Percentiles rank a stretch among this genome's conserved stretches.
These are phyloP conservation scores for Paradisaea rubra DNA, from an alignment of 2,113 vertebrate species.

Conservation along the genomic window DNA sequence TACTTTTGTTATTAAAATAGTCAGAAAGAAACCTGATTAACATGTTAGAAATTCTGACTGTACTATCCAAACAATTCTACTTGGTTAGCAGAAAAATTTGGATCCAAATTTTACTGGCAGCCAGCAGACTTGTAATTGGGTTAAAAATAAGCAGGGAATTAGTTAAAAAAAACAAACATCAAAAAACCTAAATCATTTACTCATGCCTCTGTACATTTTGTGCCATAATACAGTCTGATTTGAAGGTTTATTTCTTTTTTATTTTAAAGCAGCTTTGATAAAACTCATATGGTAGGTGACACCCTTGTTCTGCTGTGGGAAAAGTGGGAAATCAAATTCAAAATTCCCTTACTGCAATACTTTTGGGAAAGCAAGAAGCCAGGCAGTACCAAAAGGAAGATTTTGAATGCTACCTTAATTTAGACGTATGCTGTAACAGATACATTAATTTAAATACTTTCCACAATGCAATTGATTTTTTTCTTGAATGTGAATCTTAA, in stretches of 20 bases:
- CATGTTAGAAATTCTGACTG: background rate
- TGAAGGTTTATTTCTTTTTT: background rate
- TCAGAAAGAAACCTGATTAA: conserved; percentile 2
- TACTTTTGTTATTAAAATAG: background rate
- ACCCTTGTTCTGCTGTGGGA: background rate
- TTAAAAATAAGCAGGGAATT: conserved; percentile 19
- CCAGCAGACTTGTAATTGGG: background rate
- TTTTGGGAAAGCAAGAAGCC: background rate
- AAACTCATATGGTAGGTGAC: background rate
- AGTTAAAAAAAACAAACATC: background rate
- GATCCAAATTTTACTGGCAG: conserved; percentile 7
- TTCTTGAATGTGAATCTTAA: background rate
- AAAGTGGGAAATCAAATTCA: background rate
- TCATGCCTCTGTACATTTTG: background rate
- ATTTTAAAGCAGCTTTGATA: background rate
- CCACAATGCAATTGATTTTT: background rate
- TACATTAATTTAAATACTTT: background rate
- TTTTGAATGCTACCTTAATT: background rate
- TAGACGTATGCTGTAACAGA: background rate
- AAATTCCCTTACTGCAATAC: background rate
- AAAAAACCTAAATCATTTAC: background rate
- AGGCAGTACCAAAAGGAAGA: background rate
- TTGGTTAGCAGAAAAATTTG: conserved; percentile 1
- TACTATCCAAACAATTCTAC: background rate
- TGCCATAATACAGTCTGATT: background rate